A percentile compares a stretch with the other conserved stretches of the same genome.
Evolutionary conservation across 2,113 vertebrate genomes (phyloP).

Genomic region (Oxygymnocypris stewartii): DNA sequence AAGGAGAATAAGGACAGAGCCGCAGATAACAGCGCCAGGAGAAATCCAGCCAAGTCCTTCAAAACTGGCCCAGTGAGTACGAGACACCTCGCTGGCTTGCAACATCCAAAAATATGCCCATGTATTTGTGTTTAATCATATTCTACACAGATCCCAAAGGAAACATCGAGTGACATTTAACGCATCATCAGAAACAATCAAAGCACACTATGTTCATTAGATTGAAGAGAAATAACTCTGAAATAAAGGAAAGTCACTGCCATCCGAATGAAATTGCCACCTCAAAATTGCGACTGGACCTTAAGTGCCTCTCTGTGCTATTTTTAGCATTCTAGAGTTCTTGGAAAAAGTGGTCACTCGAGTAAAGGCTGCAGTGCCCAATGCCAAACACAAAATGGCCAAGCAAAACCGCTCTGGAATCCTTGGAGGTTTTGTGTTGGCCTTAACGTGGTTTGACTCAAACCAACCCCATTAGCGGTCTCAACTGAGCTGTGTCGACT

Average conservation of each 20-base stretch:
- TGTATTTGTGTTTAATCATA: constrained; percentile 13
- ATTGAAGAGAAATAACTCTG: not conserved
- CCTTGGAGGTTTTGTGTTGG: not conserved
- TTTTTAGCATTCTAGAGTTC: constrained; percentile 31
- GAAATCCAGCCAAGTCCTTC: constrained; percentile 26
- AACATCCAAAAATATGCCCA: constrained; percentile 24
- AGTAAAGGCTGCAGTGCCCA: constrained; percentile 46
- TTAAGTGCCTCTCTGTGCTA: constrained; percentile 36
- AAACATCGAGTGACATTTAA: constrained; percentile 32
- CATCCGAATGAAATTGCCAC: not conserved
- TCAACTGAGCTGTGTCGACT: constrained; percentile 19
- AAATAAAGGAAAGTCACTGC: constrained; percentile 13
- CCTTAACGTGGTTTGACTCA: constrained; percentile 1
- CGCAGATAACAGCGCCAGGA: constrained; percentile 36
- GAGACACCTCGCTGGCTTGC: constrained; percentile 32
- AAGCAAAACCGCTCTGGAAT: constrained; percentile 44
- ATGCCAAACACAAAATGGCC: constrained; percentile 42
- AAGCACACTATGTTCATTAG: not conserved
- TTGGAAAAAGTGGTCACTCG: constrained; percentile 51
- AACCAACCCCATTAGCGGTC: constrained; percentile 39
- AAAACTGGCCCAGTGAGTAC: constrained; percentile 9
- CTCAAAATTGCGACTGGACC: not conserved
- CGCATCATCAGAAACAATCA: constrained; percentile 22
- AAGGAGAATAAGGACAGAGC: constrained; percentile 33
- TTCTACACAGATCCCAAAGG: not conserved